Evolutionary conservation across 2,888 invertebrate genomes (phyloP).

Genomic region (Andrena hattorfiana): DNA sequence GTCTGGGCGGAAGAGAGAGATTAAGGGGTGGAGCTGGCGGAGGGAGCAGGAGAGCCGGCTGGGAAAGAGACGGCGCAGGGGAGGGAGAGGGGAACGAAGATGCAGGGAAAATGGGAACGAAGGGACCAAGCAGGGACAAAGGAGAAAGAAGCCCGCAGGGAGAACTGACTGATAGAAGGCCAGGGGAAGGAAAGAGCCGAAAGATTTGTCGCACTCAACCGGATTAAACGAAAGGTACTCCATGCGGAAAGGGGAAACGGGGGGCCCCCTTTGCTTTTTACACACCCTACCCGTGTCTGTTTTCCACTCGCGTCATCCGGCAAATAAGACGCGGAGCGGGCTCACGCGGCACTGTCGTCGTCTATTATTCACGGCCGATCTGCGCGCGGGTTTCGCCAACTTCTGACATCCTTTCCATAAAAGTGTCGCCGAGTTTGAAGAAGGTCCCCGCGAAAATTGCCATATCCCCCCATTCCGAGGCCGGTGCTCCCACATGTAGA

Average conservation of each 20-base stretch:
- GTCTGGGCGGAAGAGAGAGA: constrained; percentile 1
- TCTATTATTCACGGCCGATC: constrained; percentile 69
- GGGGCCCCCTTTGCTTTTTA: constrained; percentile 23
- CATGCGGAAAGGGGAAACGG: constrained; percentile 22
- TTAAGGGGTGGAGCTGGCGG: background rate
- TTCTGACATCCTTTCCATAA: constrained; percentile 55
- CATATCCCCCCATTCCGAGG: background rate
- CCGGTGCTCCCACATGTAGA: too few relatives aligned
- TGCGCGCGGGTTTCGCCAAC: constrained; percentile 24
- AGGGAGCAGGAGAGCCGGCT: background rate
- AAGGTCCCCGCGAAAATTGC: constrained; percentile 36
- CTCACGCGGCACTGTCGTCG: constrained; percentile 39
- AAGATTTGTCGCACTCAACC: constrained; percentile 70
- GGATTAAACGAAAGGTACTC: constrained; percentile 70
- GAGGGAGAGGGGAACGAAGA: background rate
- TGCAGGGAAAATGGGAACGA: background rate
- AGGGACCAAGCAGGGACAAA: background rate
- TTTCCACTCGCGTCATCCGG: constrained; percentile 31
- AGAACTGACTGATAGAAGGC: constrained; percentile 5
- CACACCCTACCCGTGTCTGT: constrained; percentile 23
- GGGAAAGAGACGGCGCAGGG: background rate
- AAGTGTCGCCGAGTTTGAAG: constrained; percentile 56
- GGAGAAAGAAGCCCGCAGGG: constrained; percentile 18
- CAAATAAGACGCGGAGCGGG: constrained; percentile 39
- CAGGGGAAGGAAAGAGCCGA: constrained; percentile 29